Conservation (phyloP, 2,797 vertebrate species). For the Melopsittacus undulatus region DNA sequence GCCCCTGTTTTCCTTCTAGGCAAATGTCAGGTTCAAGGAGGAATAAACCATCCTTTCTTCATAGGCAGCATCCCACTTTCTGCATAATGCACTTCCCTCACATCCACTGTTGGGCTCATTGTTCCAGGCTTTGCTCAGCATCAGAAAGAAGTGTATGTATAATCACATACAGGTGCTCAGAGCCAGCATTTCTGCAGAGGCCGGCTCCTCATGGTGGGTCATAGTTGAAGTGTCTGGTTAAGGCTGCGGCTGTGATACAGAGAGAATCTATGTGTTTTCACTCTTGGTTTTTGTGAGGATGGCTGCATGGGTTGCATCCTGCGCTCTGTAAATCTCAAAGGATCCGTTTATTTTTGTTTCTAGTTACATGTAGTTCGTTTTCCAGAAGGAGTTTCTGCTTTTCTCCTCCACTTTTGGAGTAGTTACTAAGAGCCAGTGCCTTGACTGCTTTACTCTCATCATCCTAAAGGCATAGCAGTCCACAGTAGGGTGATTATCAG, state of each 20-base stretch:
- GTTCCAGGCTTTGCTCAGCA: neutral
- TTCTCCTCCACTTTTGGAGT: neutral
- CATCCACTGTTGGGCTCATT: neutral
- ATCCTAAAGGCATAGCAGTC: neutral
- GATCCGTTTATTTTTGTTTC: neutral
- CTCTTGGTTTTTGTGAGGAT: neutral
- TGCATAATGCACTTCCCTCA: neutral
- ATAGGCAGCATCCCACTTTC: neutral
- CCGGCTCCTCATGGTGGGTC: neutral
- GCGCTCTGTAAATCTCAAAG: neutral
- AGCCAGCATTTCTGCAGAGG: constrained; percentile 15
- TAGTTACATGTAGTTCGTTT: neutral
- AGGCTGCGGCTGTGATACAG: neutral
- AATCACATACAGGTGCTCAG: constrained; percentile 25
- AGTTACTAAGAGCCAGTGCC: neutral
- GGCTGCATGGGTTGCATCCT: fast-evolving
- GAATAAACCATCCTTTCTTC: neutral
- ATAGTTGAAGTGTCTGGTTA: neutral
- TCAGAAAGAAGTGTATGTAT: neutral
- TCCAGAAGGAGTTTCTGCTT: neutral
- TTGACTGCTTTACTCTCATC: fast-evolving
- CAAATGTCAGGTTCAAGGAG: neutral
- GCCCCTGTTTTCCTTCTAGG: neutral
- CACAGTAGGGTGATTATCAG: neutral
- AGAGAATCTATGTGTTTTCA: neutral